Evolutionary conservation across 2,888 invertebrate species (phyloP), one percentile per base, ranked within the genome.

Genomic region (Sesamia inferens): DNA sequence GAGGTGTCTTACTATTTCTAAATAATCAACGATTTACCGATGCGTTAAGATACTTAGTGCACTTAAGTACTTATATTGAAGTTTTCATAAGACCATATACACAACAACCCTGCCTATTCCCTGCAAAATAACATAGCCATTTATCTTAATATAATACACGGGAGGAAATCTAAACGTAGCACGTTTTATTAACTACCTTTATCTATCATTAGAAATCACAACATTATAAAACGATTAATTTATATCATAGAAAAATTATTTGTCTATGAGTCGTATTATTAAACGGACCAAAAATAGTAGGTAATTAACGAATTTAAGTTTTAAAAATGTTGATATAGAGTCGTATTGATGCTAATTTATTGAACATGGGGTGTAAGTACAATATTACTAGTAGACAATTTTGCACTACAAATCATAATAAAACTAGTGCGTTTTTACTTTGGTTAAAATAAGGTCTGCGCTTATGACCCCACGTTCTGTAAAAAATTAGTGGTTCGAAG

Each of bases 131-230:
- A 65, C 57, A 48, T 7, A 64, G 24, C 19, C 65, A 64, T 73
- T 64, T 64, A 64, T 64, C 31, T 44, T 76, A 76, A 66, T 74
- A 76, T 19, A 22, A 76, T 58, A 66, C n/a, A 48, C 24, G 48
- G 57, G 22, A 31, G 14, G 48, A 31, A 58, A 48, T 47, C 16
- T 47, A 5, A 11, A 2, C 13, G 57, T 6, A 22, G 3, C 16
- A 16, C 42, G 42, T 51, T 42, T 64, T 57, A 64, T 22, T 24
- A 13, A 51, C 5, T 73, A 75, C 57, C 48, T 57, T 31, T 19
- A 10, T 44, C 1, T 11, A 3, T 44, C 44, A 3, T 44, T 16
- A 42, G 13, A 11, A 13, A 7, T 13, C 42, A 42, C 22, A 22
- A 16, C 8, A 2, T 31, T 44, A 44, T 1, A 58, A 16, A n/a